Evolutionary conservation across 2,797 vertebrate genomes (phyloP).

Genomic region (Salarias fasciatus): DNA sequence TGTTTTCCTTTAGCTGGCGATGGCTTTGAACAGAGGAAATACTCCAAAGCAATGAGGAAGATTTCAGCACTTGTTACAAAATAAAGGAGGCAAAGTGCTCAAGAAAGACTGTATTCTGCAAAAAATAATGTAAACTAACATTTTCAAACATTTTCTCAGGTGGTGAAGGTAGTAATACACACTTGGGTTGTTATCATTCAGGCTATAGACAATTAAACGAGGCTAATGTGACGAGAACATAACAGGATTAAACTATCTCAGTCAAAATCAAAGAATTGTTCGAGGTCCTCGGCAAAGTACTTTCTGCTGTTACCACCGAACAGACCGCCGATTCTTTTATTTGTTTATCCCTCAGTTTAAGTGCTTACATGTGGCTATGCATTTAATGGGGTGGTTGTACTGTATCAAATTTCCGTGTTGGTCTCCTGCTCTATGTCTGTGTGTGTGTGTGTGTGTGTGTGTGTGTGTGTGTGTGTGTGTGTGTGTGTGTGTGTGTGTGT

Average conservation of each 20-base stretch:
- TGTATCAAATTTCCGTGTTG: neutral
- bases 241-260: conserved; percentile 21
- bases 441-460: too few species aligned
- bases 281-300: too few species aligned
- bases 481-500: too few species aligned
- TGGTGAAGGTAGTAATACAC: neutral
- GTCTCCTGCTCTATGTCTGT: neutral
- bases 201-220: conserved; percentile 1
- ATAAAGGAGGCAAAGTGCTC: neutral
- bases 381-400: neutral
- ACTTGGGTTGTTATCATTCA: neutral
- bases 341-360: conserved; percentile 4
- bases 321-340: neutral
- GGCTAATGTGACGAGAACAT: conserved; percentile 8
- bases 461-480: too few species aligned
- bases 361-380: neutral
- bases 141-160: too few species aligned
- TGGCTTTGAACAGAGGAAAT: neutral
- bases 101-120: neutral
- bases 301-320: neutral
- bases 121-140: neutral
- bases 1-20: neutral
- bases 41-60: neutral
- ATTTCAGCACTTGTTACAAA: neutral
- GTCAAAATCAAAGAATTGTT: too few species aligned